A percentile compares a stretch with the other conserved stretches of the same genome.
Conservation (phyloP, 2,113 vertebrate species). For the Scomber colias region DNA sequence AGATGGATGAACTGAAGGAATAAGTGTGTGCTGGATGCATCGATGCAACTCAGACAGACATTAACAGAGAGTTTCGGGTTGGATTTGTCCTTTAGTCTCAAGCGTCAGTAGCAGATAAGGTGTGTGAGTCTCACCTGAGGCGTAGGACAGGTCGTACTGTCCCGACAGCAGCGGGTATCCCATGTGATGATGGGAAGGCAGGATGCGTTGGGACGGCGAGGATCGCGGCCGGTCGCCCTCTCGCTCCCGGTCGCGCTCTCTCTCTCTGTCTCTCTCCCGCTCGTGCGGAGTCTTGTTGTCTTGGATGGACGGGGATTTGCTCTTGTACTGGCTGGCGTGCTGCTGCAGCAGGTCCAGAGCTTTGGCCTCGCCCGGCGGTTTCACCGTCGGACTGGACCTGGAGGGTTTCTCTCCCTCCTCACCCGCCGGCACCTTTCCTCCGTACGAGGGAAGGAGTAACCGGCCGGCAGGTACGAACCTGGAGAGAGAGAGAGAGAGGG, state of each 20-base stretch:
- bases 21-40: no score
- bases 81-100: no score
- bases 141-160: conserved; percentile 96
- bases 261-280: conserved; percentile 79
- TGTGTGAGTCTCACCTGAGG: conserved; percentile 87
- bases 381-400: conserved; percentile 82
- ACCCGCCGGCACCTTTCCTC: conserved; percentile 87
- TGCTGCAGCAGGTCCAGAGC: conserved; percentile 97
- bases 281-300: conserved; percentile 85
- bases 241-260: conserved; percentile 78
- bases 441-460: conserved; percentile 94
- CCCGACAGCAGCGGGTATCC: conserved; percentile 94
- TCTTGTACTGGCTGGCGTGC: conserved; percentile 98
- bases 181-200: conserved; percentile 94
- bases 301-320: conserved; percentile 94
- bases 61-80: no score
- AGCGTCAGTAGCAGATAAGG: no score
- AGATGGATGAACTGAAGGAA: no score
- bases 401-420: conserved; percentile 91
- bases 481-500: background rate
- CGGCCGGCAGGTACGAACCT: conserved; percentile 94
- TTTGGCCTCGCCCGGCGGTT: conserved; percentile 91
- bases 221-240: conserved; percentile 90
- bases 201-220: conserved; percentile 93
- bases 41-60: no score